Evolutionary conservation across 2,113 vertebrate species (phyloP), one percentile per base, ranked within the genome.

Genomic region (Hemichromis elongatus): DNA sequence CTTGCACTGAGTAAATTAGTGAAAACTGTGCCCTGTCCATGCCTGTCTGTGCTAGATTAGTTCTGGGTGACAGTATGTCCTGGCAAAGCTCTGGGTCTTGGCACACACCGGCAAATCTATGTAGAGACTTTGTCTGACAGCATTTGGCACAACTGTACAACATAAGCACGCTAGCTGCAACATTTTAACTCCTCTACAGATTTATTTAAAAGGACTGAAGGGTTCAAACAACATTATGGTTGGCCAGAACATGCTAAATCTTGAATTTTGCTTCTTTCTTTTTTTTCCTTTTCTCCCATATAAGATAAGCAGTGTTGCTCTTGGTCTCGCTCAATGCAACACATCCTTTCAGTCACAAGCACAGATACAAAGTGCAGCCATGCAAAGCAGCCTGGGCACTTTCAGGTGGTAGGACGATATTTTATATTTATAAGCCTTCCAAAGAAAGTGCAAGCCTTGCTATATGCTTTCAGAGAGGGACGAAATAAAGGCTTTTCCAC

Each of bases 391-490:
- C 54, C 84, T 16, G 7, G 75, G 77, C 55, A 33, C 88, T 92
- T 91, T 87, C 87, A 91, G 90, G 90, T 90, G 81, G 80, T 68
- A 7, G 77, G 77, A 86, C 80, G n/a, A 93, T 95, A 90, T 92
- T 95, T 95, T 90, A 91, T 90, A 94, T 94, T 94, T 94, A 95
- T 94, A 89, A 90, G 85, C 83, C 86, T 88, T 91, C 85, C 77
- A 91, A 88, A 89, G 90, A 94, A 95, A 90, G 87, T 95, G 91
- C 92, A 87, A 88, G 80, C 86, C 87, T 92, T 93, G 94, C 92
- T 92, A 55, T 91, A 86, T 83, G 86, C 85, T 90, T 52, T 83
- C 80, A 81, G 50, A 85, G 83, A 70, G 54, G 40, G 61, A 45
- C 73, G 86, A 89, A 92, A 90, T 82, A 89, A 90, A 87, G 35